Evolutionary conservation across 2,888 invertebrate genomes (phyloP).

Genomic region (Drosophila rellima): DNA sequence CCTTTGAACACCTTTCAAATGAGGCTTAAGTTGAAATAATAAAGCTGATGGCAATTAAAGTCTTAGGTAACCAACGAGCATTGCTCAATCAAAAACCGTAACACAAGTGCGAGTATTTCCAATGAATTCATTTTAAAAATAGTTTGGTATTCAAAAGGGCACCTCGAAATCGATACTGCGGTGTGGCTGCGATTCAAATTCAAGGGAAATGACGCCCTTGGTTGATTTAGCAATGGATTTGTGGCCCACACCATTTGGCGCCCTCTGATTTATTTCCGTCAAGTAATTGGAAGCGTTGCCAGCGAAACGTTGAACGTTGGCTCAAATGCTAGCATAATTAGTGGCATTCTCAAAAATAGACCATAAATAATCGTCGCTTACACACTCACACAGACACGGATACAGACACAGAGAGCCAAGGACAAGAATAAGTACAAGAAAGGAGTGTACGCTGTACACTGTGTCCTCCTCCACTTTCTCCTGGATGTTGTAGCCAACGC

Average conservation of each 20-base stretch:
- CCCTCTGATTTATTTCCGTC: slow-evolving; percentile 73
- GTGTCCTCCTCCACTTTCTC: background rate
- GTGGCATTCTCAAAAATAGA: slow-evolving; percentile 78
- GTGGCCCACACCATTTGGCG: slow-evolving; percentile 52
- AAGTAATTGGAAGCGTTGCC: slow-evolving; percentile 73
- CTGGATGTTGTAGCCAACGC: slow-evolving; percentile 30
- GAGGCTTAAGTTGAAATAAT: background rate
- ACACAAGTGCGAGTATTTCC: background rate
- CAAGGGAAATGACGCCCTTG: slow-evolving; percentile 10
- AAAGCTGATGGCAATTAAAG: background rate
- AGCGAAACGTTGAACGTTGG: slow-evolving; percentile 7
- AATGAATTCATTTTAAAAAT: background rate
- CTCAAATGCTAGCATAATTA: slow-evolving; percentile 77
- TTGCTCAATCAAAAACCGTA: background rate
- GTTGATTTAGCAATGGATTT: slow-evolving; percentile 51
- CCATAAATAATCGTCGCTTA: slow-evolving; percentile 77
- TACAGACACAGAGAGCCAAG: slow-evolving; percentile 3
- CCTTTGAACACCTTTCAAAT: background rate
- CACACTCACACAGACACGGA: slow-evolving; percentile 7
- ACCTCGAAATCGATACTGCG: slow-evolving; percentile 39
- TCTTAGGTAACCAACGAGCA: background rate
- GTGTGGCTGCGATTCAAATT: slow-evolving; percentile 22
- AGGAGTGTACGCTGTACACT: slow-evolving; percentile 1
- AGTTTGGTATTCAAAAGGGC: slow-evolving; percentile 2
- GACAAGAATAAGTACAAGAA: slow-evolving; percentile 11